Evolutionary conservation across 2,797 vertebrate genomes (phyloP), one percentile per base, ranked within the genome.

Genomic region (Brachyalestes nurse): DNA sequence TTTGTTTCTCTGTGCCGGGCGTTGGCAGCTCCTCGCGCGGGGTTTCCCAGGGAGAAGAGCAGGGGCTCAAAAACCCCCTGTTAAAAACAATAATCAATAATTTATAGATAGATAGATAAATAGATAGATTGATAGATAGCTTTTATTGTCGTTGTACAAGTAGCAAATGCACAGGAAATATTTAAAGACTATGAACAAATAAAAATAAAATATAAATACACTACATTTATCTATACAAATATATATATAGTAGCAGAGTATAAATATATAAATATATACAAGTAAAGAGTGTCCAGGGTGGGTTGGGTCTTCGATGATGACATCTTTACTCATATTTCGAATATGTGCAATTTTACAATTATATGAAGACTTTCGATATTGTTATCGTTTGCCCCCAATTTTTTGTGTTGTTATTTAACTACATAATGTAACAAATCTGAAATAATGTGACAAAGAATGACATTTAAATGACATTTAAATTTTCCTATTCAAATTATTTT

Each of bases 11-110:
- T 91, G 87, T 90, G 89, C 93, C 94, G 95, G 95, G 95, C 95
- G 95, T 95, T 95, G 95, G 93, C 95, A 94, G 91, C 90, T 94
- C 90, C 83, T 90, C 73, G 82, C 91, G 91, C 87, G 93, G 95
- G 95, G 94, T 91, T 95, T 95, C 93, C 92, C 88, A 90, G 77
- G 86, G 90, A 89, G 70, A 85, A 82, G 80, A 86, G 88, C 94
- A 95, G 93, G 95, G 95, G 90, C 93, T 95, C 71, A 77, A 62
- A 38, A 55, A 71, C 61, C n/a, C 23, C 2, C 69, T 16, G 57
- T 14, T 58, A 65, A 73, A 72, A 19, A 6, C 17, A 6, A 3
- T 19, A 23, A n/a, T 40, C 1, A 8, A 58, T 34, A 65, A 19
- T 47, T 47, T 47, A 47, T 12, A 47, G 45, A 47, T 47, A 47